phyloP scores from a whole-genome alignment of 2,113 vertebrate species.

The Alosa alosa region DNA sequence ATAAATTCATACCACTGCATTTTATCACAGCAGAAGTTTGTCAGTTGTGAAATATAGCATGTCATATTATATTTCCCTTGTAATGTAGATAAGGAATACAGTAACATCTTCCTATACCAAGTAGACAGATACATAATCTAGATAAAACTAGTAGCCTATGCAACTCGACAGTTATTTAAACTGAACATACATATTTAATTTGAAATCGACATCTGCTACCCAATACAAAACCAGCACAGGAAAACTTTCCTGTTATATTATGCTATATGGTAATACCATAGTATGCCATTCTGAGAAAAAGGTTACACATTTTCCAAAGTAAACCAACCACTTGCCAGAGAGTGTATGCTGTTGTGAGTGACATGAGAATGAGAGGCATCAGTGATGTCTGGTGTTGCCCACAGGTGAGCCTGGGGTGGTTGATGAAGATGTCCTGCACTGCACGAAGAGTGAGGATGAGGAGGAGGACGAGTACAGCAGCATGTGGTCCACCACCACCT shows the following conservation, averaged over 20 bases:
- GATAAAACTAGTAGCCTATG: too few relatives aligned
- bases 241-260: too few relatives aligned
- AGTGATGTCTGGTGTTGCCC: not conserved
- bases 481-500: constrained; percentile 46
- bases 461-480: constrained; percentile 38
- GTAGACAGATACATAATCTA: too few relatives aligned
- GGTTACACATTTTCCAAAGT: not conserved
- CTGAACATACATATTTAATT: too few relatives aligned
- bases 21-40: not conserved
- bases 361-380: not conserved
- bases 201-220: too few relatives aligned
- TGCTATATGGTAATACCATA: not conserved
- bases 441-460: constrained; percentile 34
- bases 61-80: too few relatives aligned
- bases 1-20: constrained; percentile 1
- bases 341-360: not conserved
- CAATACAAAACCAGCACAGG: too few relatives aligned
- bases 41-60: not conserved
- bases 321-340: not conserved
- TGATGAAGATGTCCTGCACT: not conserved
- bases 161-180: too few relatives aligned
- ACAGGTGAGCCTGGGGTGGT: not conserved
- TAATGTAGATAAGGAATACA: too few relatives aligned
- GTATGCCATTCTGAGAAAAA: not conserved
- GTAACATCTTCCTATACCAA: too few relatives aligned